Percentiles rank a stretch among this genome's conserved stretches.
Evolutionary conservation across 2,797 vertebrate species (phyloP).

Genomic region (Mus caroli): DNA sequence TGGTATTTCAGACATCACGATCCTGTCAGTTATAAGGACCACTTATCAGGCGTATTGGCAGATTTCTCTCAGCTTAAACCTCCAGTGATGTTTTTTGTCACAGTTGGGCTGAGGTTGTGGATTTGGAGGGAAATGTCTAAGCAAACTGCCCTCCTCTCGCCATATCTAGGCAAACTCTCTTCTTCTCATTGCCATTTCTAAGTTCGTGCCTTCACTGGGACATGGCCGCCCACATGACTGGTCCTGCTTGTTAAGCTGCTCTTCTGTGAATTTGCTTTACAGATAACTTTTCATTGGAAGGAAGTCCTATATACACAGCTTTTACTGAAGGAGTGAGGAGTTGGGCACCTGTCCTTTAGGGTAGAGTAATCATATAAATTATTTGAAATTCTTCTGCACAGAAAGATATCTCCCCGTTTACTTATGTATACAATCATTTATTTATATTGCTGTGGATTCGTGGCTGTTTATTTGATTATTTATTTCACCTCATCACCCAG

Average conservation of each 20-base stretch:
- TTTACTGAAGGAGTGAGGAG: not conserved
- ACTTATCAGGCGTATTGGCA: not conserved
- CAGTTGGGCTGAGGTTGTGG: not conserved
- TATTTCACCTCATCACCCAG: not conserved
- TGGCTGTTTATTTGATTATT: not conserved
- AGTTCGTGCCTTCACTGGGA: not conserved
- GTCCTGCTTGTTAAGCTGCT: not conserved
- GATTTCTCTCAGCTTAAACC: not conserved
- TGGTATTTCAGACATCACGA: not conserved
- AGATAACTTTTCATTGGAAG: not conserved
- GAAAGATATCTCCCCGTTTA: not conserved
- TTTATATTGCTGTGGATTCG: not conserved
- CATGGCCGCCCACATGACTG: fast-evolving
- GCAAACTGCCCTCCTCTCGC: no score
- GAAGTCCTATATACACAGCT: not conserved
- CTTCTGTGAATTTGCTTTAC: not conserved
- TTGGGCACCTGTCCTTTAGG: not conserved
- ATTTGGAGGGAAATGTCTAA: not conserved
- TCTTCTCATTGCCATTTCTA: not conserved
- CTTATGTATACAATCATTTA: not conserved
- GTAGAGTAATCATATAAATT: not conserved
- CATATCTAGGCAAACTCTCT: not conserved
- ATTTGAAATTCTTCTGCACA: not conserved
- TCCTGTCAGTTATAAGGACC: not conserved
- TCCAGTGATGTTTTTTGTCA: not conserved